Base-by-base conservation (phyloP, 1,140 invertebrate genomes). In the Sipha flava region DNA sequence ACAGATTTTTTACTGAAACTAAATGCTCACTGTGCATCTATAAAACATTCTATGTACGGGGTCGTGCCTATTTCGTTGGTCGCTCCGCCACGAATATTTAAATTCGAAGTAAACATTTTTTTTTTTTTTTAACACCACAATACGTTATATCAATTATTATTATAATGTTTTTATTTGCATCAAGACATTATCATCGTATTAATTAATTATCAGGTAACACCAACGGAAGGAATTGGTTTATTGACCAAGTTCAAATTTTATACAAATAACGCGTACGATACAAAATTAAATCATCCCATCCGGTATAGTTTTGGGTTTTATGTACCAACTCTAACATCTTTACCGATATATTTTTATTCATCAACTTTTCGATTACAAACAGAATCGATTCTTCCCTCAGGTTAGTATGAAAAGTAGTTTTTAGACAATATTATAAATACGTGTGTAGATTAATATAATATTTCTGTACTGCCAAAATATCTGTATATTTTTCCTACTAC, bases 301-400 rank as follows among this genome's bases (percentile, higher is more conserved):
- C 73, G 34, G 43, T 77, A 77, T 77, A 77, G 49, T 59, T 77
- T 77, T 43, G 73, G 73, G 26, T 77, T 57, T 43, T 59, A 59
- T 57, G 4, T 59, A 26, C 52, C 49, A 59, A 26, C 12, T 12
- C 29, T 77, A n/a, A 21, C 34, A n/a, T 26, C 73, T 7, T 21
- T 16, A 26, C 73, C 73, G 2, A 59, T 57, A 59, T 77, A 77
- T 43, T 77, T 77, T 57, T 77, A 77, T 7, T 43, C 73, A 0
- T 77, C 73, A 9, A 40, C 47, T 77, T 59, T 37, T 3, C 16
- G 34, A 18, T 40, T 77, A 29, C 49, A 77, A 59, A 43, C 73
- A n/a, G 73, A 77, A 57, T 40, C 31, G n/a, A 29, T 77, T 37
- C 49, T 77, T 16, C 73, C 73, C 0, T 77, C 73, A 29, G 34